Evolutionary conservation across 2,113 vertebrate species (phyloP).

Genomic region (Variabilichromis moorii): DNA sequence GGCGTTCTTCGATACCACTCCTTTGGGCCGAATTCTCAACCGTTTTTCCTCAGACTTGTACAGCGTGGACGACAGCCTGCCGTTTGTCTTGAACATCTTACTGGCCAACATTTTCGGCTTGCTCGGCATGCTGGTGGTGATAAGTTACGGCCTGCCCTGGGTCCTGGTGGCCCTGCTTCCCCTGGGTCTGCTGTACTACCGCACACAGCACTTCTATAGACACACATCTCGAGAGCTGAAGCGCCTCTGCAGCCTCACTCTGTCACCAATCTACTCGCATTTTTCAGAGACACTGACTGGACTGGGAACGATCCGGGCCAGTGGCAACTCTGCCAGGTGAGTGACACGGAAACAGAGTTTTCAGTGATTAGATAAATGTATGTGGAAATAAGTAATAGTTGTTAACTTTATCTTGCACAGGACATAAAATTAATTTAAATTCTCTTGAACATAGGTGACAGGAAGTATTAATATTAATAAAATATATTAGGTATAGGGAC

Average conservation of each 20-base stretch:
- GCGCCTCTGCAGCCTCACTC: slow-evolving; percentile 83
- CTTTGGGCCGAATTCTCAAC: slow-evolving; percentile 85
- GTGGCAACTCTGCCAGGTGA: slow-evolving; percentile 77
- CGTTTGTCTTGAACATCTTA: slow-evolving; percentile 91
- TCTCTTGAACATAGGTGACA: background rate
- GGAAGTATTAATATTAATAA: background rate
- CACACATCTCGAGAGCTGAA: slow-evolving; percentile 88
- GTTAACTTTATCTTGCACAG: background rate
- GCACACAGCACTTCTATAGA: slow-evolving; percentile 82
- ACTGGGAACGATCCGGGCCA: slow-evolving; percentile 82
- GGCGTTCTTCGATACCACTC: slow-evolving; percentile 88
- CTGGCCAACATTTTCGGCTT: slow-evolving; percentile 78
- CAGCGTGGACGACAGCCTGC: slow-evolving; percentile 83
- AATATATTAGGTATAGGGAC: background rate
- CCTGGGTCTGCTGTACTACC: slow-evolving; percentile 76
- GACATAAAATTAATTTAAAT: background rate
- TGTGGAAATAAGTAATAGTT: background rate
- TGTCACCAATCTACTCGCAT: slow-evolving; percentile 93
- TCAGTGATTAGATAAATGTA: background rate
- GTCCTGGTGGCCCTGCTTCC: slow-evolving; percentile 78
- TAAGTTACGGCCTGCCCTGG: slow-evolving; percentile 87
- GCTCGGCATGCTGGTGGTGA: slow-evolving; percentile 83
- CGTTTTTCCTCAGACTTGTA: slow-evolving; percentile 95
- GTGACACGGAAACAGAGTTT: background rate
- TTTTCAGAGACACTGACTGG: slow-evolving; percentile 90